phyloP scores from a whole-genome alignment of 2,888 invertebrate genomes.

The Tetragonisca angustula region DNA sequence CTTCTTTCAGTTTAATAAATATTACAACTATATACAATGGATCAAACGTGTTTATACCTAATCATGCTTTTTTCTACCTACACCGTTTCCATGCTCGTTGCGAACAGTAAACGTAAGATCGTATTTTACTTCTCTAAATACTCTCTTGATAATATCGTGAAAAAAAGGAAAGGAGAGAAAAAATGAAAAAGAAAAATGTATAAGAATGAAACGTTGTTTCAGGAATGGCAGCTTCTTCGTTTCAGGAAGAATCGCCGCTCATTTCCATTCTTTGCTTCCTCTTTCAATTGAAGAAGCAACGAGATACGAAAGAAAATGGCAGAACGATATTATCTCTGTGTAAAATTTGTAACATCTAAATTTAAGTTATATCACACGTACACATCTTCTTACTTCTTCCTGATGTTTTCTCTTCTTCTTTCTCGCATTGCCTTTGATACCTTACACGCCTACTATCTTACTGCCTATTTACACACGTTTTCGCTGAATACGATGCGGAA shows the following conservation, averaged over 20 bases:
- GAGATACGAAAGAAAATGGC: slow-evolving; percentile 36
- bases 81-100: slow-evolving; percentile 38
- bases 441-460: slow-evolving; percentile 41
- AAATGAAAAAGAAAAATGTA: slow-evolving; percentile 3
- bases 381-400: slow-evolving; percentile 4
- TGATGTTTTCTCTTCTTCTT: neutral
- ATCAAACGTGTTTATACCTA: slow-evolving; percentile 61
- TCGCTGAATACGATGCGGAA: slow-evolving; percentile 76
- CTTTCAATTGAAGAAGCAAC: slow-evolving; percentile 42
- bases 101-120: slow-evolving; percentile 21
- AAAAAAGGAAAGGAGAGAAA: neutral
- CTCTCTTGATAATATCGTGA: slow-evolving; percentile 8
- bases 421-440: slow-evolving; percentile 74
- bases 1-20: slow-evolving; percentile 79
- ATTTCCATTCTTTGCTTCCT: neutral
- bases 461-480: slow-evolving; percentile 73
- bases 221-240: neutral
- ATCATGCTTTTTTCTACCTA: slow-evolving; percentile 56
- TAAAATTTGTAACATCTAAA: slow-evolving; percentile 73
- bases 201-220: neutral
- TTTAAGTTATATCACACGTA: slow-evolving; percentile 81
- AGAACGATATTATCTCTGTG: slow-evolving; percentile 51
- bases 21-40: slow-evolving; percentile 83
- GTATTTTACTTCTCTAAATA: neutral
- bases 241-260: neutral